Base-by-base conservation (phyloP, 53 echinoderm and acorn worm species). In the Paracentrotus lividus region DNA sequence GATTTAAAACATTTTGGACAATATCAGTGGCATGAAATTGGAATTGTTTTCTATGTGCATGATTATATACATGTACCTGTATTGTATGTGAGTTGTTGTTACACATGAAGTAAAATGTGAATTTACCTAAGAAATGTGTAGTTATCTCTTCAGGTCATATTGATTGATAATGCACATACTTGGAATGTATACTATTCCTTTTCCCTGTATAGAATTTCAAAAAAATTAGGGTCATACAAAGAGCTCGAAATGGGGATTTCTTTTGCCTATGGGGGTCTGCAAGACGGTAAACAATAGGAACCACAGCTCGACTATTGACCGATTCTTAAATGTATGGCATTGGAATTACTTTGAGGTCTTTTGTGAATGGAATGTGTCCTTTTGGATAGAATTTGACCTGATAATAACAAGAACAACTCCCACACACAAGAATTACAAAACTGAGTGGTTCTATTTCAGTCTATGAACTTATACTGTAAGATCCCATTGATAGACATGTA, bases 311-410 rank as follows among this genome's bases (percentile, higher is more conserved):
- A 81, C 44, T 8, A 81, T 8, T 7, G 44, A 26, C 47, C n/a
- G 81, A 23, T 81, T 45, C 44, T 47, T 81, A 47, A 81, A 81
- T 45, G 81, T 47, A 81, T 81, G 81, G 47, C n/a, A 81, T 81
- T 44, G 10, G n/a, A 16, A n/a, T 81, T 81, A 45, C 47, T 81
- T n/a, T 24, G n/a, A 81, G 27, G 81, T 26, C 81, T 47, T 81
- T 81, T 81, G 81, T 81, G 24, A 47, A 81, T 49, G 81, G 81
- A 81, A 81, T 81, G 81, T 81, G 81, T 81, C 81, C 44, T 81
- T 21, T 45, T 4, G 20, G 47, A 12, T n/a, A n/a, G 16, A 81
- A 45, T 81, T n/a, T 81, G 44, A 81, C 81, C 81, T 47, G 9
- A 81, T 26, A n/a, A n/a, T n/a, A 81, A 81, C 42, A 45, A 81